Conservation (phyloP, 2,113 vertebrate genomes). For the Thalassarche chlororhynchos region DNA sequence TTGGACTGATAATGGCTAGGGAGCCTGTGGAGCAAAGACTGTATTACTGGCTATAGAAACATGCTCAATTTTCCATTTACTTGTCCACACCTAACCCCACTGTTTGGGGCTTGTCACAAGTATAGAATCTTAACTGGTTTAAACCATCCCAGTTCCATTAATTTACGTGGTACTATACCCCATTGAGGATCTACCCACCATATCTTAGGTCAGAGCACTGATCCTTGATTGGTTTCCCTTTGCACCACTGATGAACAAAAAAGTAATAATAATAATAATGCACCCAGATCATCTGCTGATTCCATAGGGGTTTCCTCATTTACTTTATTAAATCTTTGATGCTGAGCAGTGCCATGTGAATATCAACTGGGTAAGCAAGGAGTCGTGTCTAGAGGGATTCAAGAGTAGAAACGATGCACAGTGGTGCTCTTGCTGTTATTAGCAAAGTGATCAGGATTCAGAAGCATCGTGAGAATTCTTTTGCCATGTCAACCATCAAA, state of each 20-base stretch:
- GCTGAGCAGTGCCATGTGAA: background rate
- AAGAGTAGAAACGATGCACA: background rate
- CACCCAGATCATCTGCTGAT: background rate
- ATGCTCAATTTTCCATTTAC: background rate
- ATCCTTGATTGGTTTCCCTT: background rate
- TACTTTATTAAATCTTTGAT: background rate
- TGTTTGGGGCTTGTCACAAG: background rate
- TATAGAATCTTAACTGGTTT: background rate
- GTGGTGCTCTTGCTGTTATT: background rate
- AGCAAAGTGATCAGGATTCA: slow-evolving; percentile 20
- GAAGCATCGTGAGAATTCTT: slow-evolving; percentile 20
- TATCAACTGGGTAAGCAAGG: background rate
- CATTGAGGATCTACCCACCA: background rate
- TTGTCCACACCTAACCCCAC: background rate
- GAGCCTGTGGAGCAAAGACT: background rate
- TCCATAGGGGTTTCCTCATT: background rate
- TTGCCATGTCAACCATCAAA: slow-evolving; percentile 51
- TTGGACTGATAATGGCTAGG: background rate
- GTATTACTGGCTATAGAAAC: background rate
- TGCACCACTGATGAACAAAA: background rate
- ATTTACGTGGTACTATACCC: background rate
- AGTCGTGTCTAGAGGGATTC: background rate
- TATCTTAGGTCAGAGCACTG: background rate
- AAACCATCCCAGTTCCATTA: background rate
- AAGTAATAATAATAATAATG: background rate